A percentile compares a stretch with the other conserved stretches of the same genome.
Conservation (phyloP, 2,113 vertebrate species). For the Petaurus breviceps region DNA sequence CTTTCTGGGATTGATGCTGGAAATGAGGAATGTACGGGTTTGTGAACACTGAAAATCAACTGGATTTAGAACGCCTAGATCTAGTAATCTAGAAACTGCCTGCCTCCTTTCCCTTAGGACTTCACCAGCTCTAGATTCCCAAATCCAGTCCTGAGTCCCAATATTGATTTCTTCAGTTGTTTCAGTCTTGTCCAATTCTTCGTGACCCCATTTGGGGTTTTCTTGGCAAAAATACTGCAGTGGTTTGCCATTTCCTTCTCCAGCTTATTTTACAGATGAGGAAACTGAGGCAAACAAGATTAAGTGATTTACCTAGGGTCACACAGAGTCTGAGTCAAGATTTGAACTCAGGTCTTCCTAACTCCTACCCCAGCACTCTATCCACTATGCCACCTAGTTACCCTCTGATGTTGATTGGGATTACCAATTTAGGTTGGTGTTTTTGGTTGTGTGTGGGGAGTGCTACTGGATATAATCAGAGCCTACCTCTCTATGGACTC, state of each 20-base stretch:
- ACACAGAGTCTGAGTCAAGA: not conserved
- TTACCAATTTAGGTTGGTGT: not conserved
- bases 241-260: not conserved
- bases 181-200: not conserved
- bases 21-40: not conserved
- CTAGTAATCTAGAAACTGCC: not conserved
- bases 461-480: not conserved
- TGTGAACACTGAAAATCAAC: not conserved
- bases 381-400: not conserved
- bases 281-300: not conserved
- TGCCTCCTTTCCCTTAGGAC: not conserved
- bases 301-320: not conserved
- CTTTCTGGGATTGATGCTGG: not conserved
- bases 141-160: not conserved
- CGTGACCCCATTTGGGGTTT: not conserved
- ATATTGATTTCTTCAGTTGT: not conserved
- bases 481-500: not conserved
- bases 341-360: not conserved
- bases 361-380: not conserved
- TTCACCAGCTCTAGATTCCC: constrained; percentile 10
- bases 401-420: not conserved
- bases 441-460: not conserved
- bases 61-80: not conserved
- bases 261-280: not conserved
- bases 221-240: not conserved